A percentile compares a stretch with the other conserved stretches of the same genome.
Conservation (phyloP, 2,797 vertebrate genomes). For the Artibeus jamaicensis region DNA sequence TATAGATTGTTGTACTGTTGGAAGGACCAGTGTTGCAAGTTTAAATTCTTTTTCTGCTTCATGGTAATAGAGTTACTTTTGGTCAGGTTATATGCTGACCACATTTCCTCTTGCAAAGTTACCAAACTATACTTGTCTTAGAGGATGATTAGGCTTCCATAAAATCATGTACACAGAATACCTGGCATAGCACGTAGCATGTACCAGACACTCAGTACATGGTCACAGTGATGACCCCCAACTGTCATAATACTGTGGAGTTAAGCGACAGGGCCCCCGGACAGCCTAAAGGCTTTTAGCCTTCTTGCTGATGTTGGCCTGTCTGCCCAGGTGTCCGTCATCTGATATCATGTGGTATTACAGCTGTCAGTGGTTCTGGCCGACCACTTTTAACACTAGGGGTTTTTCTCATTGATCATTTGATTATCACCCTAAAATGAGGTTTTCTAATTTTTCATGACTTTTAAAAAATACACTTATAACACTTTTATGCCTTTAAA, state of each 20-base stretch:
- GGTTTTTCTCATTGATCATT: constrained; percentile 4
- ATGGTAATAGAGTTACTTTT: not conserved
- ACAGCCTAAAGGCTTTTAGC: not conserved
- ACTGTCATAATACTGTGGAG: not conserved
- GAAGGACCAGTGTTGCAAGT: not conserved
- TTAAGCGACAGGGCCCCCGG: not conserved
- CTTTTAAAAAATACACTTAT: not conserved
- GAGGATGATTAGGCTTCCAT: not conserved
- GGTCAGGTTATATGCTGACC: not conserved
- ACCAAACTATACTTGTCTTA: not conserved
- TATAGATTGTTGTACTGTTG: not conserved
- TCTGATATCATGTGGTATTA: not conserved
- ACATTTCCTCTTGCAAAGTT: not conserved
- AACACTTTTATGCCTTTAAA: not conserved
- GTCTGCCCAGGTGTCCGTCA: not conserved
- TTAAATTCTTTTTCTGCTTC: constrained; percentile 19
- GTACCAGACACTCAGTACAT: not conserved
- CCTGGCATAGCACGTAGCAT: not conserved
- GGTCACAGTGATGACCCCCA: not conserved
- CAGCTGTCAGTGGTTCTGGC: not conserved
- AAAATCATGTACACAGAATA: not conserved
- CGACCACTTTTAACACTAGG: not conserved
- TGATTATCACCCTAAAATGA: not conserved
- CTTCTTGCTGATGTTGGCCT: not conserved
- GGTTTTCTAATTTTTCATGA: constrained; percentile 12